Evolutionary conservation across 1,140 invertebrate genomes (phyloP), one percentile per base, ranked within the genome.

Genomic region (Tetraneura akinire): DNA sequence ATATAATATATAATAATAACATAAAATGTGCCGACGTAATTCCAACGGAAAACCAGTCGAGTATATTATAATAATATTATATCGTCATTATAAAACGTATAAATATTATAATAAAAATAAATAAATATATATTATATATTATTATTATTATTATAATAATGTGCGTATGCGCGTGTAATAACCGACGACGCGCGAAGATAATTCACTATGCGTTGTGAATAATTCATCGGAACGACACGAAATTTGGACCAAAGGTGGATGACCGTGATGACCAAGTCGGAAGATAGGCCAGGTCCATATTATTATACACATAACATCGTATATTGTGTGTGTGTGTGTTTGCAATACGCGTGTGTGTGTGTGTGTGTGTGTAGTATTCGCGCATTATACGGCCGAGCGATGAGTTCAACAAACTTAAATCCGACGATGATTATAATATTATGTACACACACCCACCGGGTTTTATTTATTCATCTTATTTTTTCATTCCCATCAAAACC

Each of bases 231-330:
- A 60, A 78, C 55, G 60, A 60, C 74, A 78, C 55, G 74, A 78
- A 78, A 78, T 78, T 78, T 78, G 55, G 74, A 78, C 55, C 74
- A 78, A 78, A 78, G 74, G 74, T 78, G 55, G 37, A 78, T 51
- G 74, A 78, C 74, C 74, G 45, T 45, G 74, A 37, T 62, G 55
- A 78, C 74, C 74, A 78, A 78, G 55, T 78, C 55, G 29, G 55
- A 62, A 62, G 55, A 78, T 78, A 78, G 74, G 53, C 74, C 74
- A 62, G 13, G 73, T 76, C 73, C 73, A 76, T 37, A 37, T 8
- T 37, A 37, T 76, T 76, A 76, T 45, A 26, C n/a, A 13, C 64
- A 16, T 13, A 66, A n/a, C 11, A 18, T 1, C n/a, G 37, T n/a
- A 37, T 1, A 29, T 21, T n/a, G n/a, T 21, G 10, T 45, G 42